Base-by-base conservation (phyloP, 2,113 vertebrate species). In the Poicephalus gulielmi region DNA sequence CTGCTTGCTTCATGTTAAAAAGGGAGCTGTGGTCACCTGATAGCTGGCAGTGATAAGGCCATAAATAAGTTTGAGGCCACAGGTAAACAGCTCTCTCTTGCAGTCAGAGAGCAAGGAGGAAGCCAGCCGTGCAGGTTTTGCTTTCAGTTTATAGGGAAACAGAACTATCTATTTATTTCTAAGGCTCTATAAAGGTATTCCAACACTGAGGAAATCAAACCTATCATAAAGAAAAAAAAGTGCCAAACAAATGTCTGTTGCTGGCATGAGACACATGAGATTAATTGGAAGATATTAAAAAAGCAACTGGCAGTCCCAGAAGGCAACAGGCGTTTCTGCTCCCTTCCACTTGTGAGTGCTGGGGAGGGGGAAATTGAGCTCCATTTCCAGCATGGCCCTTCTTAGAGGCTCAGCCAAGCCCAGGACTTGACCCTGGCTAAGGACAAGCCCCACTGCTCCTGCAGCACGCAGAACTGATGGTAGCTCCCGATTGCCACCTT, bases 191-290 rank as follows among this genome's bases (percentile, higher is more conserved):
- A 47, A 43, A 55, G n/a, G 18, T 30, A 68, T 28, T 50, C 33
- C 9, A 64, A 11, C 14, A 5, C 64, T 14, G 6, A 79, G 30
- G 47, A 66, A 91, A 83, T 41, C 23, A 86, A 92, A 71, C 4
- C 5, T 31, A 2, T 30, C 1, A 7, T 31, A 57, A 70, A 66
- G 23, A 25, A 39, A 17, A 37, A 25, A 62, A 35, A 19, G 8
- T 7, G 9, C 25, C 71, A 52, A 37, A 13, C 2, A 2, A 63
- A 78, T 66, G 67, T 60, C 70, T n/a, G 6, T 35, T 57, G 63
- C 44, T 12, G 44, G 70, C 0, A 0, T 2, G n/a, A 78, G 84
- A 44, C 4, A 0, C 41, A 20, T 0, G 0, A 47, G 44, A 70
- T 70, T 4, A 14, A 35, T 0, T 6, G 25, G 43, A 76, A 52